These are phyloP conservation scores for Pegea sp. DNA, from an alignment of 23 tunicate genomes.

Conservation along the genomic window DNA sequence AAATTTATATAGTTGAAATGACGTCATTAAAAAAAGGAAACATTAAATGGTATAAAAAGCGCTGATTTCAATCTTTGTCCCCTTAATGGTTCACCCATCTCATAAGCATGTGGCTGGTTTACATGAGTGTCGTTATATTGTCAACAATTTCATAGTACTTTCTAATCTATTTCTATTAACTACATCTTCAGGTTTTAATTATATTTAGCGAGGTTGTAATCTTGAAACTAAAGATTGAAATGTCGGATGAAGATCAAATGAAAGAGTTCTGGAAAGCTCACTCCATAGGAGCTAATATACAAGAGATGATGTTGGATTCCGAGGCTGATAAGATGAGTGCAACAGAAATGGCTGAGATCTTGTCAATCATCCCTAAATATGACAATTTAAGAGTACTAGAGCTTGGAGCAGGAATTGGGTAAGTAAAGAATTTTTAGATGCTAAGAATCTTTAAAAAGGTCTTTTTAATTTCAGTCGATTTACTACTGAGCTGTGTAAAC, in stretches of 20 bases:
- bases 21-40: too few species aligned
- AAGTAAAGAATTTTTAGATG: background rate
- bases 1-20: too few species aligned
- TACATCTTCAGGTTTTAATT: too few species aligned
- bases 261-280: conserved; percentile 17
- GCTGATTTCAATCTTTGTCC: too few species aligned
- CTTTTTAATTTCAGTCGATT: conserved; percentile 8
- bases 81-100: too few species aligned
- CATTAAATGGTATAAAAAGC: too few species aligned
- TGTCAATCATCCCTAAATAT: background rate
- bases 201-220: too few species aligned
- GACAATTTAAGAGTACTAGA: conserved; percentile 3
- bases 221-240: too few species aligned
- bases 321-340: conserved; percentile 10
- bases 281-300: conserved; percentile 5
- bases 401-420: conserved; percentile 25
- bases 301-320: conserved; percentile 20
- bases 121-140: too few species aligned
- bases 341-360: conserved; percentile 7
- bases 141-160: too few species aligned
- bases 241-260: conserved; percentile 6
- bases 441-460: background rate
- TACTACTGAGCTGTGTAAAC: background rate
- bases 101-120: too few species aligned
- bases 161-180: too few species aligned